Evolutionary conservation across 2,888 invertebrate species (phyloP).

Genomic region (Diloba caeruleocephala): DNA sequence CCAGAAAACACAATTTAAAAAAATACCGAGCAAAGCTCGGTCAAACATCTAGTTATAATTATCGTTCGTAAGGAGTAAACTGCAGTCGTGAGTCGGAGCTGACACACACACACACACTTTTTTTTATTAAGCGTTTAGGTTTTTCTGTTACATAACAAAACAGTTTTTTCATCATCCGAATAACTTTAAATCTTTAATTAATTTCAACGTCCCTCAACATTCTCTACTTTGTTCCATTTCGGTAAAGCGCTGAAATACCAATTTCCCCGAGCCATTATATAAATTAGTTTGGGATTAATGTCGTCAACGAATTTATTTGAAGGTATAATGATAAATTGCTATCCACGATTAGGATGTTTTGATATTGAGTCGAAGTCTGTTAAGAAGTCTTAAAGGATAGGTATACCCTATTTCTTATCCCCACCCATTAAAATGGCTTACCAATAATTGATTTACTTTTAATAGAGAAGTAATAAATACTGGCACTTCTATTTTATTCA

Average conservation of each 20-base stretch:
- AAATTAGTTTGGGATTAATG: constrained; percentile 68
- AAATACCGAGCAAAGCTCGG: no score
- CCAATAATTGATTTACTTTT: no score
- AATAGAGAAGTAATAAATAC: no score
- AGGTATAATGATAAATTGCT: constrained; percentile 57
- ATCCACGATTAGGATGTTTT: constrained; percentile 2
- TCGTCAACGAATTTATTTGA: constrained; percentile 58
- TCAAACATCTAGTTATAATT: no score
- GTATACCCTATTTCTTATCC: no score
- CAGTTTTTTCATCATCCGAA: constrained; percentile 20
- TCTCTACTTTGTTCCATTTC: constrained; percentile 49
- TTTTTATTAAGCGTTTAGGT: not conserved
- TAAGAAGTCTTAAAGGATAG: no score
- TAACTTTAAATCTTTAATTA: constrained; percentile 32
- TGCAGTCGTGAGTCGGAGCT: no score
- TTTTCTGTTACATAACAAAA: not conserved
- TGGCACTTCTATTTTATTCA: no score
- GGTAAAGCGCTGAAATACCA: constrained; percentile 57
- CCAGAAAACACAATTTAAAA: no score
- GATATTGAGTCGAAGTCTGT: not conserved
- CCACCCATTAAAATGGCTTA: no score
- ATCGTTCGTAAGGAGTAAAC: no score
- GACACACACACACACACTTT: no score
- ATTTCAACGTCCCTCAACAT: constrained; percentile 37
- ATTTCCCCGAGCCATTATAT: constrained; percentile 63